Conservation (phyloP, 1,140 invertebrate species). For the Cotesia vestalis region DNA sequence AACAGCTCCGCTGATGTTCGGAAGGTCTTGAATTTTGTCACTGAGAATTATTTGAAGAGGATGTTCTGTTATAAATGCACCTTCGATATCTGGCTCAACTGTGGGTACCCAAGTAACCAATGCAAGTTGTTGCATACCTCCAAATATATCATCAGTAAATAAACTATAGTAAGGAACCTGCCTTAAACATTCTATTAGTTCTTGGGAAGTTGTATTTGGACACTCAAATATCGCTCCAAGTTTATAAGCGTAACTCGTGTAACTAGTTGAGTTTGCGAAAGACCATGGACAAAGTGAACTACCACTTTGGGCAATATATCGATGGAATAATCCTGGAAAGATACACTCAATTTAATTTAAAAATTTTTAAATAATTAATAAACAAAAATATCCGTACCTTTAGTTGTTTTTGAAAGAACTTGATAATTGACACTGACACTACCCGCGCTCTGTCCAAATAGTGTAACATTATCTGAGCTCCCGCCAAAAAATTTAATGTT, state of each 20-base stretch:
- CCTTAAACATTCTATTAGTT: slow-evolving; percentile 37
- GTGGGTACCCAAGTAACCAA: slow-evolving; percentile 36
- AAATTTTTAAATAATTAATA: background rate
- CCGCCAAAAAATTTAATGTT: slow-evolving; percentile 55
- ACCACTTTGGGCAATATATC: slow-evolving; percentile 70
- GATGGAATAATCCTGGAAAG: slow-evolving; percentile 66
- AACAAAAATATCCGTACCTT: slow-evolving; percentile 34
- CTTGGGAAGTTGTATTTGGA: slow-evolving; percentile 27
- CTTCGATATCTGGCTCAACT: slow-evolving; percentile 29
- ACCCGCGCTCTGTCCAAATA: slow-evolving; percentile 50
- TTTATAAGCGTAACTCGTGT: slow-evolving; percentile 24
- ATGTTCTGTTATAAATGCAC: slow-evolving; percentile 38
- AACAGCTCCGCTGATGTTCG: slow-evolving; percentile 34
- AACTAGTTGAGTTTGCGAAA: slow-evolving; percentile 12
- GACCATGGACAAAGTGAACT: slow-evolving; percentile 72
- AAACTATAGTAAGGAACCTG: slow-evolving; percentile 14
- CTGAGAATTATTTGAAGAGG: slow-evolving; percentile 30
- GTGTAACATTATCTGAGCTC: slow-evolving; percentile 49
- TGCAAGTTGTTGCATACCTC: background rate
- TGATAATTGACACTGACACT: slow-evolving; percentile 58
- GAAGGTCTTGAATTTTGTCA: slow-evolving; percentile 33
- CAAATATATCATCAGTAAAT: slow-evolving; percentile 19
- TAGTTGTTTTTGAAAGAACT: slow-evolving; percentile 64
- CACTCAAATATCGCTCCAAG: slow-evolving; percentile 35
- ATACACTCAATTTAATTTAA: background rate